Base-by-base conservation (phyloP, 2,888 invertebrate genomes). In the Spodoptera exigua region DNA sequence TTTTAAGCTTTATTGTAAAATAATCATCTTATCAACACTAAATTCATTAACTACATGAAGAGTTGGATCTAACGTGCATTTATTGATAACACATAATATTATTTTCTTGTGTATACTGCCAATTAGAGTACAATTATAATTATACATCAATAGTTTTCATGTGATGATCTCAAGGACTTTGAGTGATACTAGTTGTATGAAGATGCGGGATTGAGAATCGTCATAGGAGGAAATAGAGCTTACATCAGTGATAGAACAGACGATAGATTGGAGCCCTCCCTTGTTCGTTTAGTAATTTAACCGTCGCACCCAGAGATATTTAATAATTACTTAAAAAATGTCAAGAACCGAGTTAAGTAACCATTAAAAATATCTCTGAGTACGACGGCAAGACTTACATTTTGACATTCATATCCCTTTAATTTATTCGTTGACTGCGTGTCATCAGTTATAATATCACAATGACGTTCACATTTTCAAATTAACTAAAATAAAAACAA, bases 1-100 rank as follows among this genome's bases (percentile, higher is more conserved):
- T 77, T 80, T 76, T 74, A 83, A 82, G 75, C 80, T 89, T 87
- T 89, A 88, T 89, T 88, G 76, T 83, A 86, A 85, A 89, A 84
- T 66, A 68, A 58, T 65, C 76, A 73, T 81, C 82, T 86, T 86
- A 86, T 76, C 60, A 71, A 59, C 47, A 48, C 74, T 80, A 82
- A 52, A 71, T 65, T 65, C 54, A 72, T 65, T 48, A 72, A 62
- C 68, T 83, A 80, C 70, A 69, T 66, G 58, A 59, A 58, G 71
- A 69, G 65, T 71, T 75, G 61, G 70, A 62, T 76, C 75, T 81
- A 81, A 70, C 66, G 85, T 86, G 85, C 83, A 81, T 73, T 74
- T 34, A 61, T 76, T 59, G 67, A 76, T 76, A 78, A 78, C 68
- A 71, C 49, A 68, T 52, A 55, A 17, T 27, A 27, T 58, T 34